phyloP scores from a whole-genome alignment of 2,888 invertebrate species.

The Leucophora obtusa region DNA sequence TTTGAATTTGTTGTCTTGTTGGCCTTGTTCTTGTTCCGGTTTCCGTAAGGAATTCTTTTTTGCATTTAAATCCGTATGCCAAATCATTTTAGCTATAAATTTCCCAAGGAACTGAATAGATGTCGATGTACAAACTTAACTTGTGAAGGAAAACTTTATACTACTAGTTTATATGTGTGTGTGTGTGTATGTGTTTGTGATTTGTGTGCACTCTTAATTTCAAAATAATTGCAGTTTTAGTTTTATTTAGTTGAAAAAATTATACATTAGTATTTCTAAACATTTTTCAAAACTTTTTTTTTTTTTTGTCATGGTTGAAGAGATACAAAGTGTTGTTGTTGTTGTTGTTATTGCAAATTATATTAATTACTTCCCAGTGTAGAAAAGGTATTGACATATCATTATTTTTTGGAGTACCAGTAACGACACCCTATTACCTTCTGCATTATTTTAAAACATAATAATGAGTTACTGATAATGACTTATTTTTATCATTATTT shows the following conservation, averaged over 20 bases:
- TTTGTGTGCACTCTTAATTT: conserved; percentile 47
- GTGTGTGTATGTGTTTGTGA: background rate
- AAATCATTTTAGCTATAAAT: conserved; percentile 47
- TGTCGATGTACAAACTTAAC: background rate
- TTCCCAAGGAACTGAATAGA: conserved; percentile 34
- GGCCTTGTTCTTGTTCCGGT: conserved; percentile 4
- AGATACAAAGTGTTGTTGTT: background rate
- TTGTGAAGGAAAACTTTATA: conserved; percentile 7
- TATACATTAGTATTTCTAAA: background rate
- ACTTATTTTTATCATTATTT: too few relatives aligned
- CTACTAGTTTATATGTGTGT: background rate
- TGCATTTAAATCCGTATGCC: conserved; percentile 50
- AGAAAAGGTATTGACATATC: too few relatives aligned
- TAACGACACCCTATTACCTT: too few relatives aligned
- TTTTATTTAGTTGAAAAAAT: conserved; percentile 31
- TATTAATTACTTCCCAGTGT: background rate
- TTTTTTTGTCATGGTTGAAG: background rate
- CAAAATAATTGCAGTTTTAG: conserved; percentile 58
- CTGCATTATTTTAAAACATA: too few relatives aligned
- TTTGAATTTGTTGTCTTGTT: conserved; percentile 63
- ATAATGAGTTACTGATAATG: too few relatives aligned
- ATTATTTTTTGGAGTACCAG: too few relatives aligned
- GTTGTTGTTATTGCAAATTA: background rate
- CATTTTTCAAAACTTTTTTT: background rate
- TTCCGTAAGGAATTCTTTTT: conserved; percentile 2